A percentile compares a stretch with the other conserved stretches of the same genome.
phyloP scores from a whole-genome alignment of 1,140 invertebrate species.

The Cyclargus thomasi region DNA sequence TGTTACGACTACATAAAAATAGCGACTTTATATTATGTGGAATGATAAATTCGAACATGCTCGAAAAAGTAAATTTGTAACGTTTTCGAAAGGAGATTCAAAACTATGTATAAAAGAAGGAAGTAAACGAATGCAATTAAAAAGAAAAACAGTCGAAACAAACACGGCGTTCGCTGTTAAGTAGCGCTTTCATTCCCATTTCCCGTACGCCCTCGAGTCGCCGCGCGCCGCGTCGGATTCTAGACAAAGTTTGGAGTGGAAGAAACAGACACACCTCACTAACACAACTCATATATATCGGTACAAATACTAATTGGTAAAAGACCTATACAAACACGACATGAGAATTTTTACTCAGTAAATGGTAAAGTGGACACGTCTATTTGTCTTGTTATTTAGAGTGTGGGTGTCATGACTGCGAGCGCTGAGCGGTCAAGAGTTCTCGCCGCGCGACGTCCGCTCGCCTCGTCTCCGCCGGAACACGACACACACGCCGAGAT shows the following conservation, averaged over 20 bases:
- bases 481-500: not conserved
- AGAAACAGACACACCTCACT: constrained; percentile 48
- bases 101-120: not conserved
- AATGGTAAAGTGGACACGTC: constrained; percentile 71
- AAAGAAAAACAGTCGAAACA: constrained; percentile 30
- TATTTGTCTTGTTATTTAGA: constrained; percentile 72
- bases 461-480: constrained; percentile 8
- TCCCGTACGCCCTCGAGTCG: constrained; percentile 47
- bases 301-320: constrained; percentile 73
- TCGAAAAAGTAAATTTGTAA: too few species aligned
- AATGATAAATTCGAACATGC: too few species aligned
- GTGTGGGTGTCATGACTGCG: constrained; percentile 63
- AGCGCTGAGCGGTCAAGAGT: constrained; percentile 38
- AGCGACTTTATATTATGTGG: too few species aligned
- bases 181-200: constrained; percentile 55
- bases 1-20: too few species aligned
- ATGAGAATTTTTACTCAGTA: constrained; percentile 70
- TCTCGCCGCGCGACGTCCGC: constrained; percentile 39
- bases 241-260: constrained; percentile 54
- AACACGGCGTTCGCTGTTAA: constrained; percentile 58
- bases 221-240: constrained; percentile 39
- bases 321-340: constrained; percentile 70
- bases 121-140: constrained; percentile 1
- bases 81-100: too few species aligned
- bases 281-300: constrained; percentile 58